A percentile compares a stretch with the other conserved stretches of the same genome.
phyloP scores from a whole-genome alignment of 1,140 invertebrate species.

The Pomacea maculata region DNA sequence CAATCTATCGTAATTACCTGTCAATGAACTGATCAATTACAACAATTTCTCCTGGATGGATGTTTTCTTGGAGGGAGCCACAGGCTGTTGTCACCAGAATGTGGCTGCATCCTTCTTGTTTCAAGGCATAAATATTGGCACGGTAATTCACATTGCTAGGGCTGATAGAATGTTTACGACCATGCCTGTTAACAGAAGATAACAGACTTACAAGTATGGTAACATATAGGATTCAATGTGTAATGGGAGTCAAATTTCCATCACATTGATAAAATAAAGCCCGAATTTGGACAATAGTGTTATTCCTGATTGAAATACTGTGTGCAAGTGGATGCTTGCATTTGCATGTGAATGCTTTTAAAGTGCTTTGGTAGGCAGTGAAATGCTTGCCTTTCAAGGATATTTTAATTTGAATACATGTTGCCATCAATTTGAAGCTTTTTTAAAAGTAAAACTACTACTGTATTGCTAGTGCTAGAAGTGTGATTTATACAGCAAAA shows the following conservation, averaged over 20 bases:
- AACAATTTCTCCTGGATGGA: constrained; percentile 88
- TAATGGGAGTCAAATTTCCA: neutral
- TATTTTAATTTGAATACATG: too few species aligned
- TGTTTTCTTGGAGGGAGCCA: constrained; percentile 89
- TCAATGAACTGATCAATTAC: constrained; percentile 95
- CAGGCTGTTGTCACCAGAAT: constrained; percentile 90
- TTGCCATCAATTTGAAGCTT: too few species aligned
- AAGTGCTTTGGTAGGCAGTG: too few species aligned
- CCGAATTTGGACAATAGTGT: too few species aligned
- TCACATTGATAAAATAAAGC: too few species aligned
- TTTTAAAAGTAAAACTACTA: too few species aligned
- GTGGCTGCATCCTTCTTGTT: constrained; percentile 88
- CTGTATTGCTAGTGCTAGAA: too few species aligned
- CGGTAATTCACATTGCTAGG: constrained; percentile 92
- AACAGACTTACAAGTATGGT: neutral
- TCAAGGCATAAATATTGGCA: constrained; percentile 95
- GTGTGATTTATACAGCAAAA: too few species aligned
- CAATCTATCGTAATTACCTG: constrained; percentile 66
- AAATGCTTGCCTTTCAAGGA: too few species aligned
- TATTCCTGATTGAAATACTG: too few species aligned
- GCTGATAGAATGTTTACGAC: constrained; percentile 81
- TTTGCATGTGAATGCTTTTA: too few species aligned
- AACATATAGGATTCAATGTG: neutral
- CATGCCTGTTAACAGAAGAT: constrained; percentile 76
- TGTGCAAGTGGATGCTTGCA: too few species aligned